Base-by-base conservation (phyloP, 2,797 vertebrate genomes). In the Poecilia velifera region DNA sequence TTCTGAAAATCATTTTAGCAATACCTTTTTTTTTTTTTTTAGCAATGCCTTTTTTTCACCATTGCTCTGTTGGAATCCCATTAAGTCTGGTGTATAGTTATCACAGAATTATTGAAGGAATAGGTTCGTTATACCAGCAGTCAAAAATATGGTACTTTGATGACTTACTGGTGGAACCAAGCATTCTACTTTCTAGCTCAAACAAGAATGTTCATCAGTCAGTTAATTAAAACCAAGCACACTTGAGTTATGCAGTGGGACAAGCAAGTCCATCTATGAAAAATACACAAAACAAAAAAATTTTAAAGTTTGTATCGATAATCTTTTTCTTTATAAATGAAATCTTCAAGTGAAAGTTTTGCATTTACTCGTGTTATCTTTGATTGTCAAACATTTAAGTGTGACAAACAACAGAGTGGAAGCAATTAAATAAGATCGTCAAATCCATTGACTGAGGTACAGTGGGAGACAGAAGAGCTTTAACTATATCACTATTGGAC, bases 31-130 rank as follows among this genome's bases (percentile, higher is more conserved):
- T 51, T 45, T 64, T 62, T 9, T 51, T 51, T 51, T 2, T 0
- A 9, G 51, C 22, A 18, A 28, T 20, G 3, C 66, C 22, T 0
- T 68, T 34, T 45, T 18, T 64, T 7, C 10, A 25, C 43, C 20
- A 34, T 43, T 78, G 41, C 55, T 36, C 47, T 76, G 34, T 41
- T 68, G 14, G 62, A 51, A 70, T 25, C 53, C 53, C 53, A n/a
- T n/a, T n/a, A n/a, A n/a, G n/a, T n/a, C n/a, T n/a, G n/a, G n/a
- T n/a, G n/a, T n/a, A 55, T 3, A 55, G 25, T 28, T 28, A 59
- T n/a, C 55, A 59, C 55, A 59, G 4, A 59, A 59, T 14, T 59
- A 59, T 28, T 53, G 20, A 59, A 28, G 55, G n/a, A 14, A 28
- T 12, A 31, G 4, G 22, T 53, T 53, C 22, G 31, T 14, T 7